Percentiles rank a stretch among this genome's conserved stretches.
phyloP scores from a whole-genome alignment of 2,888 invertebrate species.

The Eupithecia pulchellata region DNA sequence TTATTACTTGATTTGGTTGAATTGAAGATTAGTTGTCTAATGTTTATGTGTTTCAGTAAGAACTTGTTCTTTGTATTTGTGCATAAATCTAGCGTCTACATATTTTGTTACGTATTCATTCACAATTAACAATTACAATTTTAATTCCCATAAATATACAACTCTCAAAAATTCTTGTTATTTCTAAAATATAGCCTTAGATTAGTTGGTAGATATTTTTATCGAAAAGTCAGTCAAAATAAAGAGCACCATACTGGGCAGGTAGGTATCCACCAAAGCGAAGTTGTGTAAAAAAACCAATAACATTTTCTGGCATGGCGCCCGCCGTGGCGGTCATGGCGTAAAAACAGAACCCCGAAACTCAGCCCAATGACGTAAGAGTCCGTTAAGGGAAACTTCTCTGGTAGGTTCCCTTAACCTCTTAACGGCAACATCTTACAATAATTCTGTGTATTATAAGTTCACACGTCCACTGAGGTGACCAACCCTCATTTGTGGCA shows the following conservation, averaged over 20 bases:
- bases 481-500: not conserved
- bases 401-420: too few relatives aligned
- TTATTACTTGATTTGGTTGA: constrained; percentile 16
- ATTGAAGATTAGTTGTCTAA: not conserved
- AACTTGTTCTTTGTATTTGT: constrained; percentile 21
- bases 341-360: not conserved
- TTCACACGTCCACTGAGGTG: not conserved
- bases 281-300: not conserved
- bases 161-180: not conserved
- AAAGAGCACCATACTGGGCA: constrained; percentile 27
- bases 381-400: not conserved
- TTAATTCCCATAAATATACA: not conserved
- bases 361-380: not conserved
- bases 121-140: constrained; percentile 12
- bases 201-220: constrained; percentile 8
- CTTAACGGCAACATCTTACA: too few relatives aligned
- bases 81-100: constrained; percentile 15
- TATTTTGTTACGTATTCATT: constrained; percentile 33
- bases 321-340: not conserved
- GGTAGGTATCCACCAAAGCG: not conserved
- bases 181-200: constrained; percentile 1
- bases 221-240: constrained; percentile 19
- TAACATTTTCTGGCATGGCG: too few relatives aligned
- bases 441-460: too few relatives aligned
- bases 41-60: constrained; percentile 2